Evolutionary conservation across 2,888 invertebrate species (phyloP), one percentile per base, ranked within the genome.

Genomic region (Eilema griseolum): DNA sequence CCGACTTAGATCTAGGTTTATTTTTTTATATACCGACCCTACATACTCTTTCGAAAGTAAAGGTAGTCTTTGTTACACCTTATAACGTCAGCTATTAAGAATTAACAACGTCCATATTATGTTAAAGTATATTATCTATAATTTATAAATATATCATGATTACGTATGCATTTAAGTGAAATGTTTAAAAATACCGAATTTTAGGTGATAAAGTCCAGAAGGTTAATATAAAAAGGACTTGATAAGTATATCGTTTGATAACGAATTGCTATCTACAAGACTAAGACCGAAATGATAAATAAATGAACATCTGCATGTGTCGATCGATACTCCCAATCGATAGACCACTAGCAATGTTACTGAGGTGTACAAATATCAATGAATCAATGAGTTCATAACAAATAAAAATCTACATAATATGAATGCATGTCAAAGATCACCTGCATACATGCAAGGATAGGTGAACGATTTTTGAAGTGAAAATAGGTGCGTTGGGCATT

Each of bases 351-450:
- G 10, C 10, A 10, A 61, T 65, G 59, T 61, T 23, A 69, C 66
- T 57, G 57, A 63, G 37, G 41, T 56, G 26, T 24, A 71, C 69
- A 77, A 73, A 74, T 67, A 68, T 46, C 37, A 37, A 37, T 12
- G 12, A 75, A 76, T 70, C 66, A 64, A 60, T 52, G 66, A 74
- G 74, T 74, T 67, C 67, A 66, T 72, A 67, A 67, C 79, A 76
- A 77, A 78, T 81, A 71, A 75, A 68, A 61, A 8, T 33, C 5
- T 28, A 4, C 3, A 28, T 28, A 28, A 33, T 8, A 33, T 33
- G 8, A 8, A 33, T 33, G 8, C 31, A 60, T 60, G 59, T 67
- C 70, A 37, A 37, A 37, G 12, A 37, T 37, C 12, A 3, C 4
- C 8, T 33, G 33, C 33, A 33, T 10, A 33, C 33, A 33, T 33